Evolutionary conservation across 2,113 vertebrate species (phyloP), one percentile per base, ranked within the genome.

Genomic region (Limnothrissa miodon): DNA sequence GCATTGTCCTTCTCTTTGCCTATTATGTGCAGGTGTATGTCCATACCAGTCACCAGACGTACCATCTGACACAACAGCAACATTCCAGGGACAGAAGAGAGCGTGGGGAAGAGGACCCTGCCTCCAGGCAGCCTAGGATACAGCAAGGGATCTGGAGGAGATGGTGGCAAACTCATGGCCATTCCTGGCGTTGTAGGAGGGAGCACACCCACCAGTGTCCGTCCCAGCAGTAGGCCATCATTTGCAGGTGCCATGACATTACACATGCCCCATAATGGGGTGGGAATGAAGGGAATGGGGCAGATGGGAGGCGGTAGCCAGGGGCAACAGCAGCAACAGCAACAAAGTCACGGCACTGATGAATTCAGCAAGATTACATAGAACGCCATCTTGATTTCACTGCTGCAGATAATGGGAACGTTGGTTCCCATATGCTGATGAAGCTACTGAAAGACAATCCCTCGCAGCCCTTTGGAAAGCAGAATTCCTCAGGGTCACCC

Each of bases 21-120:
- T n/a, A n/a, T n/a, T n/a, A n/a, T n/a, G n/a, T n/a, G n/a, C n/a
- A 99, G 98, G 85, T 99, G 98, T 89, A 99, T 99, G 98, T 99
- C 98, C 87, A 99, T 99, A 81, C 98, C 98, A 42, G 98, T 99
- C 89, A 99, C 97, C 39, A 99, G 99, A 98, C 94, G 98, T 82
- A 97, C 98, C 82, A 99, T 99, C 86, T 29, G 97, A 99, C 93
- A 99, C 98, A 7, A 97, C 97, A 36, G 98, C 97, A 85, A 93
- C 99, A 99, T 99, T 91, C 97, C 98, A 83, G 97, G 99, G 93
- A 99, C 98, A 74, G 98, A 99, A 70, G 98, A 98, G 92, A 97
- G 96, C 81, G 98, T 99, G 97, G 97, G 99, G 91, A 99, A 99
- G 94, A 99, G 97, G 91, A 99, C 98, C 83, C 95, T 98, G 81